Evolutionary conservation across 2,888 invertebrate species (phyloP).

Genomic region (Synergus umbraculus): DNA sequence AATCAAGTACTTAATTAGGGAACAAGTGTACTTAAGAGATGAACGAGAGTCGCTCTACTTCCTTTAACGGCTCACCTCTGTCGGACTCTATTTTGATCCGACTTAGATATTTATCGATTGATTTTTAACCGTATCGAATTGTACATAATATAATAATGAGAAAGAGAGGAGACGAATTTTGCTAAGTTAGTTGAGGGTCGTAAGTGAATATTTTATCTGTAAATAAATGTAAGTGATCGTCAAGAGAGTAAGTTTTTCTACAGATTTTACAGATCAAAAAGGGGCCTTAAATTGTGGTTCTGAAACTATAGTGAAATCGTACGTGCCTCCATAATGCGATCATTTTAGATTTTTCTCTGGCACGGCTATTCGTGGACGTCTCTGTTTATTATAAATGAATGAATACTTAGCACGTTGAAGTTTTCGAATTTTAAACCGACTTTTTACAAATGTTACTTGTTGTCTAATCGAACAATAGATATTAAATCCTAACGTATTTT

Average conservation of each 20-base stretch:
- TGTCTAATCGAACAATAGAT: constrained; percentile 66
- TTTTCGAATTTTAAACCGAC: constrained; percentile 75
- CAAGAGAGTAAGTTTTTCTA: constrained; percentile 12
- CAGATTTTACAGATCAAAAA: constrained; percentile 11
- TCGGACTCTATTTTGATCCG: constrained; percentile 20
- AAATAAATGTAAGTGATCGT: constrained; percentile 23
- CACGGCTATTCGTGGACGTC: constrained; percentile 52
- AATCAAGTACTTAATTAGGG: constrained; percentile 41
- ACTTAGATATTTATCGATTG: constrained; percentile 38
- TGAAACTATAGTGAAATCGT: constrained; percentile 5
- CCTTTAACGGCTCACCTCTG: constrained; percentile 19
- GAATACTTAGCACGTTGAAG: constrained; percentile 73
- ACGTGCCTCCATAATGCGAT: constrained; percentile 46
- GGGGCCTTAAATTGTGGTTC: constrained; percentile 24
- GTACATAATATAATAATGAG: constrained; percentile 39
- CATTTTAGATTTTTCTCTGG: constrained; percentile 52
- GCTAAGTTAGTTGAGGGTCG: constrained; percentile 18
- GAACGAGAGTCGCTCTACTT: constrained; percentile 21
- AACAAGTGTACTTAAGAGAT: constrained; percentile 29
- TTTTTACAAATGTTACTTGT: constrained; percentile 72
- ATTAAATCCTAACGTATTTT: constrained; percentile 58
- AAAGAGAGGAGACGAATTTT: constrained; percentile 33
- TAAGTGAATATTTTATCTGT: constrained; percentile 19
- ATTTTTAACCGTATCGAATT: constrained; percentile 30
- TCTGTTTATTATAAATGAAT: constrained; percentile 61